phyloP scores from a whole-genome alignment of 2,888 invertebrate species.

The Volucella zonaria region DNA sequence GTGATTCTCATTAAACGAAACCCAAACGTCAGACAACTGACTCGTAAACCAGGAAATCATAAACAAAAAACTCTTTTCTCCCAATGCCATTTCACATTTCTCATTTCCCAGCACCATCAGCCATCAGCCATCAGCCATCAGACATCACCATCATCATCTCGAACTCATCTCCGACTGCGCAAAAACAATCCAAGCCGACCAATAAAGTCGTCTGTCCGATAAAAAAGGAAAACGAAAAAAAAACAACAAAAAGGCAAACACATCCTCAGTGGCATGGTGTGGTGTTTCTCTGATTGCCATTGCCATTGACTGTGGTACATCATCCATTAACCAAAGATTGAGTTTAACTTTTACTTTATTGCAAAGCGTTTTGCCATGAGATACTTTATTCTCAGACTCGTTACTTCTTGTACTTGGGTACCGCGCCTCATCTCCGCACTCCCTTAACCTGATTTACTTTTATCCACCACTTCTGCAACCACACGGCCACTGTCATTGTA shows the following conservation, averaged over 20 bases:
- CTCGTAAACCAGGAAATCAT: slow-evolving; percentile 23
- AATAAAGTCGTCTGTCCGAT: slow-evolving; percentile 26
- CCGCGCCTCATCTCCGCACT: slow-evolving; percentile 3
- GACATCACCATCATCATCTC: not conserved
- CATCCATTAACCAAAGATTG: slow-evolving; percentile 49
- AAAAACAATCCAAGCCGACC: slow-evolving; percentile 27
- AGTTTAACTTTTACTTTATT: slow-evolving; percentile 61
- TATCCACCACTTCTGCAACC: not conserved
- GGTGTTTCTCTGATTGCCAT: slow-evolving; percentile 39
- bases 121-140: no score
- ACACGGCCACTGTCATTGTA: slow-evolving; percentile 27
- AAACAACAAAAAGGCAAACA: not conserved
- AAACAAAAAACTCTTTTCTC: not conserved
- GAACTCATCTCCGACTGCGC: slow-evolving; percentile 1
- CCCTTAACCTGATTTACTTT: slow-evolving; percentile 63
- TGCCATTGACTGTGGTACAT: slow-evolving; percentile 9
- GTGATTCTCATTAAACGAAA: no score
- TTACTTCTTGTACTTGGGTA: not conserved
- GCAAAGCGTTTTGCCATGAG: slow-evolving; percentile 45
- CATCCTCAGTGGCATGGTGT: not conserved
- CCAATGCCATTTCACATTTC: no score
- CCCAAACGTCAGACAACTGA: no score
- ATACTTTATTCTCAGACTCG: slow-evolving; percentile 4
- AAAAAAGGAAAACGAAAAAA: not conserved
- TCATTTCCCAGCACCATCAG: no score